phyloP scores from a whole-genome alignment of 2,888 invertebrate species.

The Xanthostigma xanthostigma region DNA sequence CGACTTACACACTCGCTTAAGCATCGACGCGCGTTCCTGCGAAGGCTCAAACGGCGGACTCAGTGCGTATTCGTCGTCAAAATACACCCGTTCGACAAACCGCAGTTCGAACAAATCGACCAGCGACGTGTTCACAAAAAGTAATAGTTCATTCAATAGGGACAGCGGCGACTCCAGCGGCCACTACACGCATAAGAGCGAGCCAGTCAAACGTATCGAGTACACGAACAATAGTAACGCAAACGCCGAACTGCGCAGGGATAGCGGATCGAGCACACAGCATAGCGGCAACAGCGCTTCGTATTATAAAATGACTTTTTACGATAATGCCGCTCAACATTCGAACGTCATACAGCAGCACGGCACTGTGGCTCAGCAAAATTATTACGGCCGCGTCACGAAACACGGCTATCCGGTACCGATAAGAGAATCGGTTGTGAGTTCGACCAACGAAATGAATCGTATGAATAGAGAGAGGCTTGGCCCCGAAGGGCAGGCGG shows the following conservation, averaged over 20 bases:
- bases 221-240: no score
- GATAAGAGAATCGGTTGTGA: background rate
- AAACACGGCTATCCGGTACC: conserved; percentile 5
- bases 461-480: no score
- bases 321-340: no score
- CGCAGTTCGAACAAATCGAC: conserved; percentile 29
- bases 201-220: conserved; percentile 36
- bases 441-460: no score
- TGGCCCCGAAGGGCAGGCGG: no score
- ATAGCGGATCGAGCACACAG: conserved; percentile 65
- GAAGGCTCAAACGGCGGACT: conserved; percentile 14
- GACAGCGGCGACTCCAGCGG: conserved; percentile 66
- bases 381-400: conserved; percentile 3
- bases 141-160: conserved; percentile 42
- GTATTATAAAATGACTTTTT: no score
- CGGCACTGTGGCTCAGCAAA: background rate
- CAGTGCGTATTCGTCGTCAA: conserved; percentile 25
- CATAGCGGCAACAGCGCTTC: conserved; percentile 35
- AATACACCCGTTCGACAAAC: conserved; percentile 28
- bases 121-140: conserved; percentile 10
- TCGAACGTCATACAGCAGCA: no score
- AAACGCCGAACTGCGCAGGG: conserved; percentile 31
- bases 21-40: conserved; percentile 31
- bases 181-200: conserved; percentile 69
- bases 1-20: conserved; percentile 42